Percentiles rank a stretch among this genome's conserved stretches.
Conservation (phyloP, 2,797 vertebrate species). For the Cephalopachus bancanus region DNA sequence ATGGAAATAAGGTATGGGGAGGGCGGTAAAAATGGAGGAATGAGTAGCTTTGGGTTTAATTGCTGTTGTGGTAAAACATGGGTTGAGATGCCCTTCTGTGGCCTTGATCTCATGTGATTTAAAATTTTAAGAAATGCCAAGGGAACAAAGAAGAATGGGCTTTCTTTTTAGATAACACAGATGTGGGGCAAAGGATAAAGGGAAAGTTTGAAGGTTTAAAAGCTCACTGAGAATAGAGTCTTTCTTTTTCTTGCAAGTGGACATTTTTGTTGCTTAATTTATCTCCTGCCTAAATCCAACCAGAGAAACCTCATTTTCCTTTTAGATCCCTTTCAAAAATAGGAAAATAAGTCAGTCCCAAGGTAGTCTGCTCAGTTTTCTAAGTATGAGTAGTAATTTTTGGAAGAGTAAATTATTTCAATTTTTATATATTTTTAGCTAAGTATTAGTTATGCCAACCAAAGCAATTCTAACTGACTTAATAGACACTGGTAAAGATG, state of each 20-base stretch:
- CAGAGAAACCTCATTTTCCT: background rate
- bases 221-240: background rate
- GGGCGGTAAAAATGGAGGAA: fast-evolving
- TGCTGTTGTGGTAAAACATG: background rate
- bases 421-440: conserved; percentile 5
- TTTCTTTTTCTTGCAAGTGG: background rate
- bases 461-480: background rate
- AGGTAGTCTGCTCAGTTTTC: background rate
- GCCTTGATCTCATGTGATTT: background rate
- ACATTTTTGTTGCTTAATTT: background rate
- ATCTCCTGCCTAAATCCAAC: background rate
- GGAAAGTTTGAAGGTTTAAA: background rate
- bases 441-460: background rate
- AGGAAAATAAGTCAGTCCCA: background rate
- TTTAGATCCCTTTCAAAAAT: background rate
- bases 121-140: background rate
- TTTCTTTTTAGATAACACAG: background rate
- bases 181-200: background rate
- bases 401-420: background rate
- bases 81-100: too few relatives aligned
- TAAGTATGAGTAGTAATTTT: background rate
- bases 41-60: background rate
- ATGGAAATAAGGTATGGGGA: background rate
- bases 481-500: background rate
- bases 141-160: background rate